Percentiles rank a stretch among this genome's conserved stretches.
Evolutionary conservation across 2,797 vertebrate genomes (phyloP).

Genomic region (Huso huso): DNA sequence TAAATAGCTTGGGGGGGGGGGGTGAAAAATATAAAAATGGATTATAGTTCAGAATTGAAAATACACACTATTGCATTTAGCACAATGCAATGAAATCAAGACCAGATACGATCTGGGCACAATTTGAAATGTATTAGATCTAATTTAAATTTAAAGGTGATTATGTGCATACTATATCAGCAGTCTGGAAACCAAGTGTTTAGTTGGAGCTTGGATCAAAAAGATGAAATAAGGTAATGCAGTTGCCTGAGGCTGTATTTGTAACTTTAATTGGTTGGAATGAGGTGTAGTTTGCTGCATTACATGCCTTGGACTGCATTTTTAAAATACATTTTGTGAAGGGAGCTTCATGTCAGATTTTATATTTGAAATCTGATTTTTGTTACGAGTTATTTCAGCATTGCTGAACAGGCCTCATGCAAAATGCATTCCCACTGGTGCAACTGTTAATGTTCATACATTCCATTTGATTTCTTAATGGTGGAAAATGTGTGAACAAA

Average conservation of each 20-base stretch:
- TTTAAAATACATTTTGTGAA: neutral
- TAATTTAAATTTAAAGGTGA: slow-evolving; percentile 22
- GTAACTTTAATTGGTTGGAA: slow-evolving; percentile 13
- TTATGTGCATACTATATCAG: slow-evolving; percentile 19
- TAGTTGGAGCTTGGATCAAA: slow-evolving; percentile 21
- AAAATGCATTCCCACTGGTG: slow-evolving; percentile 18
- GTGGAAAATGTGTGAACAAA: slow-evolving; percentile 24
- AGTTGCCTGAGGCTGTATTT: slow-evolving; percentile 1
- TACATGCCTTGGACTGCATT: neutral
- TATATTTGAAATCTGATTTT: neutral
- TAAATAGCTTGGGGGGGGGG: too few species aligned
- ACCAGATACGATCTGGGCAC: slow-evolving; percentile 6
- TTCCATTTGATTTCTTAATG: slow-evolving; percentile 27
- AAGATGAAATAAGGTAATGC: neutral
- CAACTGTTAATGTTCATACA: slow-evolving; percentile 16
- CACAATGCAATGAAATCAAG: slow-evolving; percentile 7
- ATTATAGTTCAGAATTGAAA: neutral
- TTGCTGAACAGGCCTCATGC: slow-evolving; percentile 14
- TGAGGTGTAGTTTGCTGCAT: neutral
- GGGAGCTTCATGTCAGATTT: slow-evolving; percentile 3
- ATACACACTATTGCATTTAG: neutral
- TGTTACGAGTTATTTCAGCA: slow-evolving; percentile 10
- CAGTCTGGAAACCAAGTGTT: slow-evolving; percentile 15
- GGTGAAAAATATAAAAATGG: too few species aligned
- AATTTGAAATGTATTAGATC: slow-evolving; percentile 22